Evolutionary conservation across 1,140 invertebrate genomes (phyloP).

Genomic region (Laupala kohalensis): DNA sequence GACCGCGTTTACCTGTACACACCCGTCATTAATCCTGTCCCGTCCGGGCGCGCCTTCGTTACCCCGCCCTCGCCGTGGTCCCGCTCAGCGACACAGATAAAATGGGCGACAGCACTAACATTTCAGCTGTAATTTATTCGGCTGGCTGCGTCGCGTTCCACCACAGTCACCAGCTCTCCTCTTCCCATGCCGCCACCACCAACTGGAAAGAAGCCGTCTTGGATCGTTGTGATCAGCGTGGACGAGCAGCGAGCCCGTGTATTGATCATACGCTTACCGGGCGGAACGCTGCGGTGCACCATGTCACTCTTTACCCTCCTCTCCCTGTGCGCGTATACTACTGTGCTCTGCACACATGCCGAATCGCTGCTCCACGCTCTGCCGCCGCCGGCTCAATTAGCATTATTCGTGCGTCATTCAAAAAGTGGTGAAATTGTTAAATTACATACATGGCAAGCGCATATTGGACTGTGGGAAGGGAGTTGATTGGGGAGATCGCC

Average conservation of each 20-base stretch:
- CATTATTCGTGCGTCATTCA: not conserved
- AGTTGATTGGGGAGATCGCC: too few species aligned
- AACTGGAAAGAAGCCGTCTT: not conserved
- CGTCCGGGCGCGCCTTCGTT: too few species aligned
- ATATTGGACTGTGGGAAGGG: too few species aligned
- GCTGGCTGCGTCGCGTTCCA: not conserved
- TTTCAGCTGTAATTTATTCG: not conserved
- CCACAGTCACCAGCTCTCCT: not conserved
- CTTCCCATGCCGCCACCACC: not conserved
- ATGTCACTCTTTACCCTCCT: too few species aligned
- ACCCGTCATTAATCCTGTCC: too few species aligned
- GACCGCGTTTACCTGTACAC: too few species aligned
- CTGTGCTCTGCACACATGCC: too few species aligned
- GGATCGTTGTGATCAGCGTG: too few species aligned
- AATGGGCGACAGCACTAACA: not conserved
- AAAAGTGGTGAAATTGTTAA: not conserved
- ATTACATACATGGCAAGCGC: not conserved
- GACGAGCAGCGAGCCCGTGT: too few species aligned
- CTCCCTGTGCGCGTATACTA: not conserved
- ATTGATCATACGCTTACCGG: too few species aligned
- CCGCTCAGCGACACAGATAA: not conserved
- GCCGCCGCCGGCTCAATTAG: not conserved
- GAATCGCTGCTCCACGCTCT: not conserved
- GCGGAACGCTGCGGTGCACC: too few species aligned
- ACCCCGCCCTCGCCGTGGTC: too few species aligned